Percentiles rank a stretch among this genome's conserved stretches.
phyloP scores from a whole-genome alignment of 2,113 vertebrate species.

The Myrmecophaga tridactyla region DNA sequence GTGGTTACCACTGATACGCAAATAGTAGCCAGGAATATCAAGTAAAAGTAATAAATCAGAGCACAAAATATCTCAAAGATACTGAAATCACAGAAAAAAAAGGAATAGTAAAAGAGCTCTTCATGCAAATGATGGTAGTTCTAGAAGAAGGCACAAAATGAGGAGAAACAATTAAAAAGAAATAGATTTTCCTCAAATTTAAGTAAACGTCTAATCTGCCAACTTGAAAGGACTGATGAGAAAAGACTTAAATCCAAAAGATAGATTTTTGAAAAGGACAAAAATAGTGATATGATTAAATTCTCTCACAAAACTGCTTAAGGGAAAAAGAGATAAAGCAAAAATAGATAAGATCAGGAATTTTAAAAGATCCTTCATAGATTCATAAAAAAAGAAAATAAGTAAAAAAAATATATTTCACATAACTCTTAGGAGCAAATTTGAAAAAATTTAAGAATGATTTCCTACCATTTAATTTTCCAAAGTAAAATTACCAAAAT shows the following conservation, averaged over 20 bases:
- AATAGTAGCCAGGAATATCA: background rate
- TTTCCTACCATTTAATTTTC: too few relatives aligned
- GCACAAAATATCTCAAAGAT: background rate
- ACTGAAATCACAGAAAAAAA: background rate
- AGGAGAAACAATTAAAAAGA: background rate
- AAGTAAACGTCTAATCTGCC: background rate
- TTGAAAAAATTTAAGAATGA: background rate
- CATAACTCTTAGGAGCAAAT: conserved; percentile 15
- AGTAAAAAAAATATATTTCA: background rate
- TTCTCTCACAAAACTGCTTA: background rate
- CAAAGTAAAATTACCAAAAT: conserved; percentile 19
- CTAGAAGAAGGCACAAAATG: background rate
- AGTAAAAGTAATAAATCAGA: background rate
- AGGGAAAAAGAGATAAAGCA: background rate
- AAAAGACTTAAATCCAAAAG: background rate
- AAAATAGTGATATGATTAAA: background rate
- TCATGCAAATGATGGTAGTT: background rate
- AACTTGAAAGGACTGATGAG: background rate
- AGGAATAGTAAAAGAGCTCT: background rate
- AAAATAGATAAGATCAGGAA: background rate
- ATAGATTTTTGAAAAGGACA: background rate
- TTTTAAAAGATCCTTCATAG: background rate
- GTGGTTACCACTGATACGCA: background rate
- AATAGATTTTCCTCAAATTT: background rate
- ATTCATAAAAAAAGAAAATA: background rate